These are phyloP conservation scores for Andrena praecox DNA, from an alignment of 2,888 invertebrate species.

Conservation along the genomic window DNA sequence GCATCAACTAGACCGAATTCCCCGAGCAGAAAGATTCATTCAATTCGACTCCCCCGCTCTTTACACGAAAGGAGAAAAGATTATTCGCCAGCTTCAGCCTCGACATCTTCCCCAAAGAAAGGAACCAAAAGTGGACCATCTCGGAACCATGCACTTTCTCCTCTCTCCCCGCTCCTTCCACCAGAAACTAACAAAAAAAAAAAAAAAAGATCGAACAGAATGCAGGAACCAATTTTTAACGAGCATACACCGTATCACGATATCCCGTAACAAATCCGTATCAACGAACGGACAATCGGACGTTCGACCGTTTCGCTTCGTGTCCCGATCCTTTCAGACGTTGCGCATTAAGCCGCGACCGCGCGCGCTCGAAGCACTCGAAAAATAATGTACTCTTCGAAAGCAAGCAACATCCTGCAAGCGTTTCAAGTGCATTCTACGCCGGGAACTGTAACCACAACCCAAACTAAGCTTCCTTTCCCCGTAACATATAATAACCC, in stretches of 20 bases:
- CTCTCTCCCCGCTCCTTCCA: not conserved
- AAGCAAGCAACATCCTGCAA: not conserved
- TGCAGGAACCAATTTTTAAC: not conserved
- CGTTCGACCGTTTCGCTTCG: conserved; percentile 20
- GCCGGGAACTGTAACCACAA: too few relatives aligned
- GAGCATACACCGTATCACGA: not conserved
- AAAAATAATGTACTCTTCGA: not conserved
- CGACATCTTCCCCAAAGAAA: not conserved
- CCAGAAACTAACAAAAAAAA: not conserved
- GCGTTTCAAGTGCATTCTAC: too few relatives aligned
- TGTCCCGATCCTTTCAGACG: not conserved
- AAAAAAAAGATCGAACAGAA: not conserved
- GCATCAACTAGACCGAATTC: too few relatives aligned
- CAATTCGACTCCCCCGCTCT: too few relatives aligned
- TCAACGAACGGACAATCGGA: conserved; percentile 40
- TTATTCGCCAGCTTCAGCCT: not conserved
- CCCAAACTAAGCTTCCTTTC: too few relatives aligned
- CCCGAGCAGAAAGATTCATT: too few relatives aligned
- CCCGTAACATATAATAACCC: too few relatives aligned
- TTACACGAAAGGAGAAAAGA: too few relatives aligned
- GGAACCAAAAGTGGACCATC: not conserved
- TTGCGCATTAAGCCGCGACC: not conserved
- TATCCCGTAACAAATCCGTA: not conserved
- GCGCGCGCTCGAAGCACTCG: not conserved
- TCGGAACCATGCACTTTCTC: conserved; percentile 24